Base-by-base conservation (phyloP, 2,113 vertebrate species). In the Anser cygnoides region DNA sequence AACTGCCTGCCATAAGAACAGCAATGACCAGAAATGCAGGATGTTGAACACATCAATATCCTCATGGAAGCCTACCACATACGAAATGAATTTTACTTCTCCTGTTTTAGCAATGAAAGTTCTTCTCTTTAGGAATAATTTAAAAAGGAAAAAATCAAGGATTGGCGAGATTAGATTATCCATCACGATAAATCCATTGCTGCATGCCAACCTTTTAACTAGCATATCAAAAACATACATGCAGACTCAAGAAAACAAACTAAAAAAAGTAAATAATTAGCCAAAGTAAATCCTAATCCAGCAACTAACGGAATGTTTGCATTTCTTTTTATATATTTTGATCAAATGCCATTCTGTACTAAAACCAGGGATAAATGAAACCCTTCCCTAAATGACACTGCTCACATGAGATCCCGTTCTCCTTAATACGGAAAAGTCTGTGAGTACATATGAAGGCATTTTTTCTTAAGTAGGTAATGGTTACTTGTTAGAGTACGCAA, bases 391-490 rank as follows among this genome's bases (percentile, higher is more conserved):
- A 50, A 37, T 17, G 23, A 79, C 68, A 66, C 3, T 54, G 39
- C 49, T 82, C 59, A 58, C 39, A n/a, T 3, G 35, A 87, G 54
- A 87, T 68, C 12, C 19, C 19, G 6, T 72, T 41, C 84, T 91
- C 71, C 91, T 95, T 95, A 95, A 92, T 89, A 95, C 57, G 87
- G 95, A 82, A 72, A 91, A 89, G 84, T 39, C 54, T 72, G 37
- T 7, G 49, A 92, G 77, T 23, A 65, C 54, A 79, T 9, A 78
- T 0, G 0, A 81, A 78, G 35, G 62, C 94, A 95, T 97, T 95
- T 96, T 97, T 96, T 89, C 70, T 6, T 52, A 87, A 82, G 54
- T 72, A 95, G 81, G 95, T 95, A 97, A 97, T 95, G 91, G 87
- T 84, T 93, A 89, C 84, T 95, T 59, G 19, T 7, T 57, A 28